phyloP scores from a whole-genome alignment of 2,888 invertebrate species.

The Electrophaes corylata region DNA sequence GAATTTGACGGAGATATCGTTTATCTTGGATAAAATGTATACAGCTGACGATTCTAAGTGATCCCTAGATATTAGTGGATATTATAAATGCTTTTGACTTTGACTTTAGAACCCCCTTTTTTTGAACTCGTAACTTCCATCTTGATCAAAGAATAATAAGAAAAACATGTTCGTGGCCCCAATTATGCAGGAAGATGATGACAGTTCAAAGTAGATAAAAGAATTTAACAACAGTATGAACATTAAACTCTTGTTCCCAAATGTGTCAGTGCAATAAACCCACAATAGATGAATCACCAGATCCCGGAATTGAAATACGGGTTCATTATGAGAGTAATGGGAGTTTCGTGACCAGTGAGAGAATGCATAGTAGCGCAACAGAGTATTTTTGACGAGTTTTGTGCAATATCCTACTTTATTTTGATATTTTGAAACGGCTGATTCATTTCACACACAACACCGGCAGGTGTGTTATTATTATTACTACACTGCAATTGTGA shows the following conservation, averaged over 20 bases:
- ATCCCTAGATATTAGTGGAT: too few species aligned
- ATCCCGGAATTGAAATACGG: slow-evolving; percentile 41
- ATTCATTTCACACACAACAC: too few species aligned
- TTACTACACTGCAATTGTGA: too few species aligned
- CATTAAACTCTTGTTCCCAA: slow-evolving; percentile 18
- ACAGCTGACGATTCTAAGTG: too few species aligned
- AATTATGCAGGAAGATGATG: not conserved
- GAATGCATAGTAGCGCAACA: slow-evolving; percentile 17
- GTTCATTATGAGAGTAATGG: slow-evolving; percentile 46
- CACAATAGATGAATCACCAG: slow-evolving; percentile 42
- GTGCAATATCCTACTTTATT: not conserved
- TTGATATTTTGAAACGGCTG: too few species aligned
- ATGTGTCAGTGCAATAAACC: slow-evolving; percentile 40
- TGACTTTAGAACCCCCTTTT: too few species aligned
- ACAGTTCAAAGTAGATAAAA: slow-evolving; percentile 5
- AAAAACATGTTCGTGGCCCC: not conserved
- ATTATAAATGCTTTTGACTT: too few species aligned
- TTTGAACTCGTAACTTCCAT: too few species aligned
- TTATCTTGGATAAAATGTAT: too few species aligned
- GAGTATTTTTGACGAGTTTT: not conserved
- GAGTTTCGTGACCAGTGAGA: not conserved
- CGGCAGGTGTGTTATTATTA: too few species aligned
- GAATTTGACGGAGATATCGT: too few species aligned
- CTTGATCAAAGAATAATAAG: not conserved
- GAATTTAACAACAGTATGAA: slow-evolving; percentile 4